Evolutionary conservation across 1,140 invertebrate species (phyloP).

Genomic region (Cherax destructor): DNA sequence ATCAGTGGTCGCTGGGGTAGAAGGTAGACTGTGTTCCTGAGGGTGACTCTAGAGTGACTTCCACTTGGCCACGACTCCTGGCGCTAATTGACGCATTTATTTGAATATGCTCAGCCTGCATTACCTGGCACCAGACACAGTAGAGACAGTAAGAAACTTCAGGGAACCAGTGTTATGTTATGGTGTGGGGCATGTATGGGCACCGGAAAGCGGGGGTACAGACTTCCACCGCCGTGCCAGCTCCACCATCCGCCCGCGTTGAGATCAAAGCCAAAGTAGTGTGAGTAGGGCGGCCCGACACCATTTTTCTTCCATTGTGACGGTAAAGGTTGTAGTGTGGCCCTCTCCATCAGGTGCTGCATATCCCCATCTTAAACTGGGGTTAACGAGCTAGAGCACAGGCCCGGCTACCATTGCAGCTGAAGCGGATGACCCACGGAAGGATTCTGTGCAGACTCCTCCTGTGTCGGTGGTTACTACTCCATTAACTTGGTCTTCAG

Average conservation of each 20-base stretch:
- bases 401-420: conserved; percentile 96
- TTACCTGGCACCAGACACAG: conserved; percentile 85
- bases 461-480: conserved; percentile 79
- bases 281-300: conserved; percentile 81
- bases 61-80: conserved; percentile 90
- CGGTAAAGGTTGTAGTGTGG: conserved; percentile 77
- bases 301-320: conserved; percentile 89
- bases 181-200: conserved; percentile 20
- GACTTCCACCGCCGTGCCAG: no score
- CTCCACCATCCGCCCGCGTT: conserved; percentile 84
- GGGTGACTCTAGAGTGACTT: conserved; percentile 85
- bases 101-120: conserved; percentile 87
- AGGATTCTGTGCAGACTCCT: conserved; percentile 89
- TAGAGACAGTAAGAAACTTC: conserved; percentile 76
- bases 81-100: conserved; percentile 91
- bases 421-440: conserved; percentile 95
- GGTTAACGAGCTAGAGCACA: conserved; percentile 93
- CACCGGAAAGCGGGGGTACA: conserved; percentile 34
- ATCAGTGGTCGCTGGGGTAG: conserved; percentile 90
- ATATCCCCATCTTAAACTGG: conserved; percentile 96
- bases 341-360: conserved; percentile 88
- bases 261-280: conserved; percentile 97
- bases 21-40: conserved; percentile 87
- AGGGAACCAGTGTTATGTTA: conserved; percentile 56
- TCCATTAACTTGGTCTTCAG: conserved; percentile 41